Evolutionary conservation across 2,113 vertebrate species (phyloP), one percentile per base, ranked within the genome.

Genomic region (Nothobranchius furzeri): DNA sequence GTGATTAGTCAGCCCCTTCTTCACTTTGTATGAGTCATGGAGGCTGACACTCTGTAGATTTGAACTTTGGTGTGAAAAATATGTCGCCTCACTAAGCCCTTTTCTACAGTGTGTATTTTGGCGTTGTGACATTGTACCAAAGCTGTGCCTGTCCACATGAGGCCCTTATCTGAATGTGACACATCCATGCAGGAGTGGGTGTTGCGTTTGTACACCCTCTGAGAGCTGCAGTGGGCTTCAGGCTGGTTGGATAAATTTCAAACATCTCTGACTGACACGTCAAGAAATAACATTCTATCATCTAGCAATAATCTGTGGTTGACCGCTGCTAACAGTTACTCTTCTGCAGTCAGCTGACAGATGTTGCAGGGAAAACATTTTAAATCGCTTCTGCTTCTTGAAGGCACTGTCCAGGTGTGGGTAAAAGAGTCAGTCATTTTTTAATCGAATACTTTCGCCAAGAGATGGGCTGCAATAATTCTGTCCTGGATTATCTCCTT

Each of bases 1-100:
- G 68, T 86, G 75, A 89, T 92, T 92, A 90, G 79, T 93, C 90
- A 92, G 90, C 77, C 82, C 46, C 64, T 79, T 87, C 90, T 74
- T 78, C 84, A 75, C 74, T 55, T 50, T 30, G 70, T 7, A 36
- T 93, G 91, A 92, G 78, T 92, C 91, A 92, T 20, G 20, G 58
- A 67, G 76, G 17, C 54, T 7, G 45, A 65, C 61, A 71, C 75
- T 76, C 73, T 68, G 72, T 47, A 82, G 74, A 75, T 89, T 91
- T 89, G 83, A 87, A 83, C 81, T 61, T 79, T 11, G 57, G 80
- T 89, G 83, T 89, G 84, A 89, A 89, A 89, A 86, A 85, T 81
- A 82, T 71, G 69, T 60, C 74, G 73, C 79, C 85, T 84, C 78
- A 62, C 61, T 36, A 51, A 78, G 65, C 75, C 77, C 78, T 73